Percentiles rank a stretch among this genome's conserved stretches.
Conservation (phyloP, 2,888 invertebrate species). For the Agrotis exclamationis region DNA sequence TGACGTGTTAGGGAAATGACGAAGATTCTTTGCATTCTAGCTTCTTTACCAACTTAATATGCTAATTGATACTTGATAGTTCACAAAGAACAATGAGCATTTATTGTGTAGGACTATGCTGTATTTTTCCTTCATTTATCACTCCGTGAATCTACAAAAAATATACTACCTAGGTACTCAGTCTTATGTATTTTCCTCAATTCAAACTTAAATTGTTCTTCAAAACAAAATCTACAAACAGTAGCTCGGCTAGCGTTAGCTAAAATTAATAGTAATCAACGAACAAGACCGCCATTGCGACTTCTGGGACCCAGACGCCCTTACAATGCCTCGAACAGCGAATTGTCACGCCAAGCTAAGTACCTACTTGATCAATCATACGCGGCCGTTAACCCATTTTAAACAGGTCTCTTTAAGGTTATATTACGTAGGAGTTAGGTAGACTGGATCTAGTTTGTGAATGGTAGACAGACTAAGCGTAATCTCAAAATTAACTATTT, state of each 20-base stretch:
- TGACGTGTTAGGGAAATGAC: slow-evolving; percentile 7
- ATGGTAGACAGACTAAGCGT: background rate
- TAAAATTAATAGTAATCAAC: slow-evolving; percentile 45
- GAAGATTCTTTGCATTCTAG: background rate
- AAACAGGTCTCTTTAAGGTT: slow-evolving; percentile 33
- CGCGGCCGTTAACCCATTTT: slow-evolving; percentile 45
- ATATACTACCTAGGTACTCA: background rate
- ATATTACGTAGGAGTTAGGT: slow-evolving; percentile 5
- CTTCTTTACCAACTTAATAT: slow-evolving; percentile 14
- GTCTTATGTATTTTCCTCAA: background rate
- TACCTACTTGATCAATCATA: slow-evolving; percentile 44
- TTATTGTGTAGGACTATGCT: background rate
- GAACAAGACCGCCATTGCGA: slow-evolving; percentile 7
- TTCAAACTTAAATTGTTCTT: background rate
- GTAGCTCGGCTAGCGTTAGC: slow-evolving; percentile 18
- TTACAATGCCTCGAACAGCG: slow-evolving; percentile 32
- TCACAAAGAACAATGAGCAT: slow-evolving; percentile 28
- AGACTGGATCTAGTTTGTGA: background rate
- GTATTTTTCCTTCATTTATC: slow-evolving; percentile 1
- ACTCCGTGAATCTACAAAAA: background rate
- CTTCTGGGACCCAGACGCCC: slow-evolving; percentile 40
- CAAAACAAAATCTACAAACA: slow-evolving; percentile 4
- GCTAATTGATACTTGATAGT: slow-evolving; percentile 30
- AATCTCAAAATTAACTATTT: background rate
- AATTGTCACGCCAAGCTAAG: slow-evolving; percentile 48